Evolutionary conservation across 23 tunicate genomes (phyloP), one percentile per base, ranked within the genome.

Genomic region (Ciona savignyi): DNA sequence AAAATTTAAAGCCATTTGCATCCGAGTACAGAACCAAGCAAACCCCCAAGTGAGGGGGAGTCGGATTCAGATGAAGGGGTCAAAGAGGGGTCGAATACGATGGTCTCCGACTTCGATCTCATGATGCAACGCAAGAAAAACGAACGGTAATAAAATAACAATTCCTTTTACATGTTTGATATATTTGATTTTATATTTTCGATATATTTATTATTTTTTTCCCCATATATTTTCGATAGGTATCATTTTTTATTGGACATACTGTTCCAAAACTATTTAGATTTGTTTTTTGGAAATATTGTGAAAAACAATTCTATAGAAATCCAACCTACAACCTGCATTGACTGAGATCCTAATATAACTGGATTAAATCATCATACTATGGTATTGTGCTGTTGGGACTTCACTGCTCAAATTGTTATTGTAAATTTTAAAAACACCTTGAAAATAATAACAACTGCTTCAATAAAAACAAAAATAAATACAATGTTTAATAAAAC

Each of bases 91-190:
- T 6, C 29, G 23, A 34, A 25, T 70, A 27, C 21, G 30, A 66
- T 74, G 73, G 79, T 86, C 20, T 86, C 76, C 51, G 99, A 94
- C 74, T 94, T 94, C 48, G 99, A 94, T 62, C 30, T 94, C 23
- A 94, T 94, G 90, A 23, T 94, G 86, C 74, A 86, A 34, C 87
- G 78, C 56, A 86, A 87, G 72, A 85, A 85, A 68, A 92, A 73
- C 26, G 98, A 93, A 78, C 78, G 82, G 80, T 79, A 70, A 75
- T 20, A 2, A 68, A 25, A 25, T 63, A 11, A 62, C 27, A 1
- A 25, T 25, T 11, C 9, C n/a, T 56, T n/a, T 56, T 56, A 22
- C 62, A 51, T 19, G 19, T 51, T 51, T 21, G 21, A 51, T 19
- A 19, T 19, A 21, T 19, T 21, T 19, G 21, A 51, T 19, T 19